phyloP scores from a whole-genome alignment of 2,888 invertebrate species.

The Morinoia aosen region DNA sequence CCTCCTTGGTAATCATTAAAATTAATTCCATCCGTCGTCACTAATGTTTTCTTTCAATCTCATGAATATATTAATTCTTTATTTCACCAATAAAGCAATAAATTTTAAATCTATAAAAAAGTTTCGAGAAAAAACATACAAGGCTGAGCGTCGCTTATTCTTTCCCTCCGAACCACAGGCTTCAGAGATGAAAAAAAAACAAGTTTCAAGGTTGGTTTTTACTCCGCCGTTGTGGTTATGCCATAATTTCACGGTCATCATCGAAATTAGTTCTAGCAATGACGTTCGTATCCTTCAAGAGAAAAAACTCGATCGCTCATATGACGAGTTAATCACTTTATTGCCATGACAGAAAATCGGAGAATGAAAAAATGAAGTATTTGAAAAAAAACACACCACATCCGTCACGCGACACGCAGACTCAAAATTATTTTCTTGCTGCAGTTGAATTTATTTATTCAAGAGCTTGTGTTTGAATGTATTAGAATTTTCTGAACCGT shows the following conservation, averaged over 20 bases:
- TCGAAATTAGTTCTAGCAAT: slow-evolving; percentile 4
- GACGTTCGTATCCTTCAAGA: neutral
- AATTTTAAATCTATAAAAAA: neutral
- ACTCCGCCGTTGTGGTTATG: neutral
- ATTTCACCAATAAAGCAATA: neutral
- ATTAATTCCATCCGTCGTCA: neutral
- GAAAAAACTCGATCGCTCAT: neutral
- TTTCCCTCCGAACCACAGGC: neutral
- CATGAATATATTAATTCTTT: neutral
- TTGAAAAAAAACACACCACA: neutral
- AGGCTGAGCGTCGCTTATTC: neutral
- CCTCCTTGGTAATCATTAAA: neutral
- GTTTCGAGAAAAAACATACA: neutral
- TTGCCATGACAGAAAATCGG: neutral
- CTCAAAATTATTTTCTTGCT: neutral
- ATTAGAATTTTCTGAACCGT: neutral
- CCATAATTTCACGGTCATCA: neutral
- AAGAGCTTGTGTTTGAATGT: neutral
- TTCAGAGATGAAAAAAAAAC: neutral
- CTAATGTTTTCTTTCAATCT: neutral
- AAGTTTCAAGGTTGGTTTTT: slow-evolving; percentile 1
- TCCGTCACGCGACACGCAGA: neutral
- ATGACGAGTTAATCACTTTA: neutral
- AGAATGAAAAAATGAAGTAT: neutral
- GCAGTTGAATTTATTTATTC: neutral